Conservation (phyloP, 2,888 invertebrate genomes). For the Heliconius erato region DNA sequence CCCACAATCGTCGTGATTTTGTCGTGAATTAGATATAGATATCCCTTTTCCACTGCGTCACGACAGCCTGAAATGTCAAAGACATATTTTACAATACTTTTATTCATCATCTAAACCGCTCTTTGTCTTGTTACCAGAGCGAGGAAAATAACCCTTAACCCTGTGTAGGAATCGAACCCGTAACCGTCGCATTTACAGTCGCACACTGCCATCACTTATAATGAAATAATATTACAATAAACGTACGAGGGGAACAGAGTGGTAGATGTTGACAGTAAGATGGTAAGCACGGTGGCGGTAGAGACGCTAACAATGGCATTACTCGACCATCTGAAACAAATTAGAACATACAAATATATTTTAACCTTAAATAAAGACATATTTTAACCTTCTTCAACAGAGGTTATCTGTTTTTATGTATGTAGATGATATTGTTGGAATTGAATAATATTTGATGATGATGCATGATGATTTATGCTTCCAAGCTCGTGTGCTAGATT, state of each 20-base stretch:
- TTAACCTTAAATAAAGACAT: too few species aligned
- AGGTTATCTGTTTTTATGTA: too few species aligned
- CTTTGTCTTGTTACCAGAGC: not conserved
- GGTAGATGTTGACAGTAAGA: constrained; percentile 75
- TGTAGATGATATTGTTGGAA: too few species aligned
- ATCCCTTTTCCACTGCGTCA: not conserved
- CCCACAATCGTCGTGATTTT: not conserved
- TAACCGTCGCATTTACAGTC: not conserved
- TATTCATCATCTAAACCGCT: not conserved
- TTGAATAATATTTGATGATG: too few species aligned
- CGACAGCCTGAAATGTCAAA: not conserved
- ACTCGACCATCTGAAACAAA: constrained; percentile 68
- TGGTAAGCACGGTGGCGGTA: constrained; percentile 71
- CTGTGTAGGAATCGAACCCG: too few species aligned
- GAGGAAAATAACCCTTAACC: not conserved
- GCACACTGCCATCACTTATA: not conserved
- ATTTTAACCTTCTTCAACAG: too few species aligned
- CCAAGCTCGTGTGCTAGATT: too few species aligned
- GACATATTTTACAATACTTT: not conserved
- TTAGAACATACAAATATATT: too few species aligned
- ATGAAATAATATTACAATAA: not conserved
- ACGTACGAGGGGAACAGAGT: constrained; percentile 64
- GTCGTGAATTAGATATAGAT: too few species aligned
- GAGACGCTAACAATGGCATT: constrained; percentile 69
- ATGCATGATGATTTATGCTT: too few species aligned